A percentile compares a stretch with the other conserved stretches of the same genome.
phyloP scores from a whole-genome alignment of 2,888 invertebrate species.

The Athrips mouffetella region DNA sequence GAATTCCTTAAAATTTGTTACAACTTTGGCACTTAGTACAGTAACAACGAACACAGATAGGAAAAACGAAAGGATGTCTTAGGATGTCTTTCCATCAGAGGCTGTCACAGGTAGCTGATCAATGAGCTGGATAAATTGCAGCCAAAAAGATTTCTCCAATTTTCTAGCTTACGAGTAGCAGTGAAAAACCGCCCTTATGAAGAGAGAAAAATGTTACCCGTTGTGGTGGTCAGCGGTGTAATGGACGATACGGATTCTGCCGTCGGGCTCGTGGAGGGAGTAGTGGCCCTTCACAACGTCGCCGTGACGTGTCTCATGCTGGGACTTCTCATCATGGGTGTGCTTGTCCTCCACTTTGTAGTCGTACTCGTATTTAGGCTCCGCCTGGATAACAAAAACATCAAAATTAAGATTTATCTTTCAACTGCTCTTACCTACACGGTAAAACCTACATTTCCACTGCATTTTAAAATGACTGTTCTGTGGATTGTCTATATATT shows the following conservation, averaged over 20 bases:
- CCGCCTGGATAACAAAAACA: too few species aligned
- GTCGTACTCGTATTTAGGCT: neutral
- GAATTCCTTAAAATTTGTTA: too few species aligned
- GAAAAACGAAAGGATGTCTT: neutral
- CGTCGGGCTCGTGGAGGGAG: constrained; percentile 37
- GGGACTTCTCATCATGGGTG: constrained; percentile 32
- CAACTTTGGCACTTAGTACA: too few species aligned
- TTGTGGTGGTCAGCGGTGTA: constrained; percentile 62
- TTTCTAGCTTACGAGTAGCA: neutral
- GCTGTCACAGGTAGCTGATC: neutral
- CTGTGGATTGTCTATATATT: too few species aligned
- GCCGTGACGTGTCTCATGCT: constrained; percentile 40
- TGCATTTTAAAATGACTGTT: too few species aligned
- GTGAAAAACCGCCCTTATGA: neutral
- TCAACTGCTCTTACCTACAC: too few species aligned
- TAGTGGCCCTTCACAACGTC: constrained; percentile 40
- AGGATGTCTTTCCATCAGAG: neutral
- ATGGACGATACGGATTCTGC: constrained; percentile 47
- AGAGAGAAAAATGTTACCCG: constrained; percentile 26
- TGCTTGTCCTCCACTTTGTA: constrained; percentile 9
- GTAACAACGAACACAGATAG: too few species aligned
- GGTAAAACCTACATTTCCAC: too few species aligned
- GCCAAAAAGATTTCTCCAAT: too few species aligned
- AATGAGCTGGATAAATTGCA: too few species aligned
- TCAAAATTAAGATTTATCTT: too few species aligned